phyloP scores from a whole-genome alignment of 2,797 vertebrate genomes.

The Presbytis comata region DNA sequence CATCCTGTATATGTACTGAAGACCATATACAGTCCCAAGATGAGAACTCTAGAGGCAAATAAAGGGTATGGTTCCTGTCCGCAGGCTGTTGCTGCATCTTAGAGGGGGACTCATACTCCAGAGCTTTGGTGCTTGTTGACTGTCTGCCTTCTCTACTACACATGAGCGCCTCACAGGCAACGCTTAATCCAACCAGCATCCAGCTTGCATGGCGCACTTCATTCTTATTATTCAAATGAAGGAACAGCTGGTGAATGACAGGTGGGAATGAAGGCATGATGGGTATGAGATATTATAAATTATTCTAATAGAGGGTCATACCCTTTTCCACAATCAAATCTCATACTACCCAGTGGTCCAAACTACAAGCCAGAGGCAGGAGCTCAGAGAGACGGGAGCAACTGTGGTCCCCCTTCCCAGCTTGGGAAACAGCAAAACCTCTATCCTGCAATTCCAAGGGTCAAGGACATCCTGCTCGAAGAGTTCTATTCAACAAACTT shows the following conservation, averaged over 20 bases:
- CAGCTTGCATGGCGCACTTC: not conserved
- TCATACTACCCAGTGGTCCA: not conserved
- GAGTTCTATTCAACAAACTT: not conserved
- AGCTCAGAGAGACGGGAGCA: not conserved
- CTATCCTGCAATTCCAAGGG: not conserved
- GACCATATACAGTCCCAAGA: not conserved
- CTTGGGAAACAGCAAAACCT: not conserved
- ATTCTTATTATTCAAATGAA: not conserved
- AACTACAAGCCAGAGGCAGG: not conserved
- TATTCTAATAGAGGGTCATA: not conserved
- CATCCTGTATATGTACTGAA: not conserved
- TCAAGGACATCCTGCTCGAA: not conserved
- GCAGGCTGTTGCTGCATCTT: accelerated
- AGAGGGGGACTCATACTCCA: too few species aligned
- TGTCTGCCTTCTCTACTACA: not conserved
- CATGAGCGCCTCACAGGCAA: not conserved
- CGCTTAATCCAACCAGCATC: accelerated
- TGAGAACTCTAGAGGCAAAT: not conserved
- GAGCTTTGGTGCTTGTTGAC: not conserved
- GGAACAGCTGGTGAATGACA: not conserved
- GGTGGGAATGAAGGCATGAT: too few species aligned
- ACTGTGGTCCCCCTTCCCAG: not conserved
- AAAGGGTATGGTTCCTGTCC: not conserved
- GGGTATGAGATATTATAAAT: too few species aligned
- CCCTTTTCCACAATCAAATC: not conserved